These are phyloP conservation scores for Sitodiplosis mosellana DNA, from an alignment of 1,140 invertebrate genomes.

Conservation along the genomic window DNA sequence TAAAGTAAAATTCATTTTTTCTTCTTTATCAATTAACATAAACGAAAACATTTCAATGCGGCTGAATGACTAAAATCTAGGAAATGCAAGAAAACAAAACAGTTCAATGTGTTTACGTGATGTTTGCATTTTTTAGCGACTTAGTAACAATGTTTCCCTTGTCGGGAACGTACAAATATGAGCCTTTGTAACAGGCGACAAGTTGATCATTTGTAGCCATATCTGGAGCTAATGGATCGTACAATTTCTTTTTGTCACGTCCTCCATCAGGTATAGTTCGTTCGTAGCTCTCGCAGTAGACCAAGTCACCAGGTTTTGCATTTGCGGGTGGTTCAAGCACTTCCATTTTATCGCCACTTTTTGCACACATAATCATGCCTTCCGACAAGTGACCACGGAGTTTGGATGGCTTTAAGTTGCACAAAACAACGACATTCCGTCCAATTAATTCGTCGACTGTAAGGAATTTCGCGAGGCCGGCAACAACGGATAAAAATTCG, in stretches of 20 bases:
- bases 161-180: neutral
- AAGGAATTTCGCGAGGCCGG: conserved; percentile 79
- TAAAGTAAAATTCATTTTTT: no score
- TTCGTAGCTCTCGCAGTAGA: neutral
- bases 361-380: conserved; percentile 82
- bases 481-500: conserved; percentile 48
- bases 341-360: neutral
- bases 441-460: conserved; percentile 74
- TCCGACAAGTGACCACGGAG: conserved; percentile 76
- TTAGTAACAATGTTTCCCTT: neutral
- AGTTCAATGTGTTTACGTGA: neutral
- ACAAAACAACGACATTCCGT: conserved; percentile 71
- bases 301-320: neutral
- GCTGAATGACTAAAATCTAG: no score
- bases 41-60: no score
- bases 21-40: no score
- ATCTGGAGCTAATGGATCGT: neutral
- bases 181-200: neutral
- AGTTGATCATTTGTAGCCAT: neutral
- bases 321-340: neutral
- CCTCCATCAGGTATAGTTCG: neutral
- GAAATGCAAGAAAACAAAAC: no score
- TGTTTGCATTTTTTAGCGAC: neutral
- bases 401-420: conserved; percentile 86
- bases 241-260: neutral